Evolutionary conservation across 2,888 invertebrate genomes (phyloP), one percentile per base, ranked within the genome.

Genomic region (Barypeithes pellucidus): DNA sequence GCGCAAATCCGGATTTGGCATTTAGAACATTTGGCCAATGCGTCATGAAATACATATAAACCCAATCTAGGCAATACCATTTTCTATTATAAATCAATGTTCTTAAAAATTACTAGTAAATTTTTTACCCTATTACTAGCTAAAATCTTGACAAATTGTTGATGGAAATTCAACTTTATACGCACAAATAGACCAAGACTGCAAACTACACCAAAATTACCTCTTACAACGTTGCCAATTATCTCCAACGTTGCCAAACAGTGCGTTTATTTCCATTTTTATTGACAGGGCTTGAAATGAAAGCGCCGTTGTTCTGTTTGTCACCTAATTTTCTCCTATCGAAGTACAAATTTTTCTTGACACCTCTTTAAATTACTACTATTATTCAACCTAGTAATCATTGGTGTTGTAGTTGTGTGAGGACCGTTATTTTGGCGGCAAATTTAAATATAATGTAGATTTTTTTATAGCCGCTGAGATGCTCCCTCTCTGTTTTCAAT

Each of bases 401-500:
- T 85, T 81, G 84, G 82, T 85, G 85, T 85, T 80, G 85, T 85
- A 84, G 83, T 81, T 78, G 77, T 81, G 81, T 79, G 78, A 79
- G 78, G 76, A 76, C 77, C 80, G 80, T 76, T 70, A 75, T 76
- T 79, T 79, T 79, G 67, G 77, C 76, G 79, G 78, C 77, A 70
- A 72, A 67, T 67, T 69, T 75, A 67, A 67, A 73, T 73, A 76
- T 73, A 70, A 67, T 54, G 73, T 76, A 73, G 76, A n/a, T 71
- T 73, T 74, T 69, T 70, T 68, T 75, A 78, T 78, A 82, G 82
- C 82, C 84, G 81, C 81, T 81, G 81, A 81, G 81, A 82, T 82
- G 83, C 84, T 84, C 85, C 85, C 84, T 85, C 83, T 85, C 85
- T 84, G 83, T 84, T 85, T 85, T 85, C 84, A 85, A 85, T 85